Evolutionary conservation across 2,888 invertebrate genomes (phyloP).

Genomic region (Blera fallax): DNA sequence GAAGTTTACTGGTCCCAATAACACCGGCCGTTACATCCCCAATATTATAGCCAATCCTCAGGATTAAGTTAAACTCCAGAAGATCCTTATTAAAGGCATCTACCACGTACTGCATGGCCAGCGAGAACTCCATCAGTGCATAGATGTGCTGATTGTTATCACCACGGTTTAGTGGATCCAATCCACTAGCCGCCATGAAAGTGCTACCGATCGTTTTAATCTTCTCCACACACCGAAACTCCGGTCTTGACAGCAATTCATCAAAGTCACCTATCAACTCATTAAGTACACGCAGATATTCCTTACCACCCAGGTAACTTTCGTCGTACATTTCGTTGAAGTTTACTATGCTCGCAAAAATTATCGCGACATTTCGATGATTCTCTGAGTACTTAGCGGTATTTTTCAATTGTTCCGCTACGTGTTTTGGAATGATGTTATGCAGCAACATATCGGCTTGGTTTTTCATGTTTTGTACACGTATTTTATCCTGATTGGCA

Average conservation of each 20-base stretch:
- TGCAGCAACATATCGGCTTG: slow-evolving; percentile 98
- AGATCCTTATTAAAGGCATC: slow-evolving; percentile 94
- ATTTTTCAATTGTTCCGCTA: slow-evolving; percentile 95
- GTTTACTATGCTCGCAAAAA: slow-evolving; percentile 98
- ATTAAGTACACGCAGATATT: slow-evolving; percentile 96
- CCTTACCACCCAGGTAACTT: slow-evolving; percentile 96
- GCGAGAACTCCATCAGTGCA: slow-evolving; percentile 95
- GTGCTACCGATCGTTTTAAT: slow-evolving; percentile 98
- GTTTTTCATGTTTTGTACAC: slow-evolving; percentile 95
- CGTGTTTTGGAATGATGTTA: slow-evolving; percentile 98
- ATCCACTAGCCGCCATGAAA: slow-evolving; percentile 98
- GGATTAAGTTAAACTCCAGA: slow-evolving; percentile 92
- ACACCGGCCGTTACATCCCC: slow-evolving; percentile 98
- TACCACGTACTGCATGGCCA: slow-evolving; percentile 94
- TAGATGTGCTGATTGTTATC: slow-evolving; percentile 88
- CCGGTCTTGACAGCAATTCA: slow-evolving; percentile 91
- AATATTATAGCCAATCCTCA: slow-evolving; percentile 94
- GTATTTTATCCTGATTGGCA: slow-evolving; percentile 92
- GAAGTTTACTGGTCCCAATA: slow-evolving; percentile 96
- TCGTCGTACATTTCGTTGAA: slow-evolving; percentile 99
- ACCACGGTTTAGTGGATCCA: slow-evolving; percentile 90
- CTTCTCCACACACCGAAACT: slow-evolving; percentile 95
- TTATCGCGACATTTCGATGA: slow-evolving; percentile 94
- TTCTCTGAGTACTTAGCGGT: slow-evolving; percentile 97
- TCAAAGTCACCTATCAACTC: slow-evolving; percentile 98